Evolutionary conservation across 2,113 vertebrate species (phyloP).

Genomic region (Pangasianodon hypophthalmus): DNA sequence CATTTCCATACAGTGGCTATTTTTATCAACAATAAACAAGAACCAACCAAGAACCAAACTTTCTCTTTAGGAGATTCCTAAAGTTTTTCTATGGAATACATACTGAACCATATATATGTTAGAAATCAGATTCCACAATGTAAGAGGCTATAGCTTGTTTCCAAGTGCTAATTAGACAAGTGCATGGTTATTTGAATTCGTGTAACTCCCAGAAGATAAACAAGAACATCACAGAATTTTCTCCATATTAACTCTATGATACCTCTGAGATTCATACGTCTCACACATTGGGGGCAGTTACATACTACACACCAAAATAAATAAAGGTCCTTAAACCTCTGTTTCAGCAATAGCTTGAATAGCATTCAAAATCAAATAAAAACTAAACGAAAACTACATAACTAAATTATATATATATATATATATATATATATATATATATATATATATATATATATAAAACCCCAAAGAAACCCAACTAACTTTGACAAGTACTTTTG

Average conservation of each 20-base stretch:
- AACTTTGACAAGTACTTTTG: background rate
- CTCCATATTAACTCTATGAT: background rate
- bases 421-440: too few species aligned
- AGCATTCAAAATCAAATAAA: background rate
- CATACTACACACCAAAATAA: background rate
- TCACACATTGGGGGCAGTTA: background rate
- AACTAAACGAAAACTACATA: background rate
- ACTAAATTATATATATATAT: background rate
- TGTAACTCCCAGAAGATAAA: background rate
- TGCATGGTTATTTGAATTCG: background rate
- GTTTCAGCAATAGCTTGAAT: background rate
- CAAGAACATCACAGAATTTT: background rate
- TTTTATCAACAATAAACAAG: constrained; percentile 67
- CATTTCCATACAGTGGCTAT: constrained; percentile 63
- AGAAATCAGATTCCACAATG: background rate
- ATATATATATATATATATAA: too few species aligned
- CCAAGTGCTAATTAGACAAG: background rate
- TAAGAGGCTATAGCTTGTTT: background rate
- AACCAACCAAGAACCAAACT: constrained; percentile 17
- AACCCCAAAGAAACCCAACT: background rate
- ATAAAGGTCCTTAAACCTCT: background rate
- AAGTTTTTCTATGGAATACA: constrained; percentile 20
- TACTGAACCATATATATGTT: background rate
- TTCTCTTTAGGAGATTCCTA: constrained; percentile 52
- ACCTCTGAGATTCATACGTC: background rate